A percentile compares a stretch with the other conserved stretches of the same genome.
Conservation (phyloP, 2,888 invertebrate genomes). For the Cerastoderma edule region DNA sequence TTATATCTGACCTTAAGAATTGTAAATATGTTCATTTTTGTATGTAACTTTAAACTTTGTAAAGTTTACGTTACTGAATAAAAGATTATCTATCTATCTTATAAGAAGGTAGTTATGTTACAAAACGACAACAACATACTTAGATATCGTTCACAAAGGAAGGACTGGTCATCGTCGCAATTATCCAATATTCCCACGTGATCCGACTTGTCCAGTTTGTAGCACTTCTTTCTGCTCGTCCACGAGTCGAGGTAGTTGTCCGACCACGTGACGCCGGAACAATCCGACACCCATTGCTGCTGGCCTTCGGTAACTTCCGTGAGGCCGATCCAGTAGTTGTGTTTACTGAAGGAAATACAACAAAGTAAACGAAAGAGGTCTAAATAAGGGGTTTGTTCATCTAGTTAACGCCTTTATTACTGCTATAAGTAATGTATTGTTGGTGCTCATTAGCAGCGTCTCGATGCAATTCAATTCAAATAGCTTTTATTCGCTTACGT, state of each 20-base stretch:
- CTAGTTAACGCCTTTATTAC: neutral
- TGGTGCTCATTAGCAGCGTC: neutral
- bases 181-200: neutral
- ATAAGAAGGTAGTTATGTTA: too few species aligned
- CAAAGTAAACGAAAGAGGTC: neutral
- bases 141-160: conserved; percentile 8
- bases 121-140: neutral
- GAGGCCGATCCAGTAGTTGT: conserved; percentile 30
- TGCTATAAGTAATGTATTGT: neutral
- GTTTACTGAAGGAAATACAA: conserved; percentile 6
- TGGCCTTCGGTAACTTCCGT: conserved; percentile 15
- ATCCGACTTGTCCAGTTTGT: neutral
- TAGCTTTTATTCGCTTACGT: neutral
- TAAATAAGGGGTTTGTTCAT: neutral
- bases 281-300: conserved; percentile 25
- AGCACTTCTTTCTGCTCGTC: neutral
- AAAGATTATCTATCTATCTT: too few species aligned
- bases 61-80: too few species aligned
- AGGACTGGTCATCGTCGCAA: conserved; percentile 4
- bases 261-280: conserved; percentile 12
- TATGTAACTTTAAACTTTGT: too few species aligned
- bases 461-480: neutral
- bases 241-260: neutral
- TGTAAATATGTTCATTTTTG: too few species aligned
- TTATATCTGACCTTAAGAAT: too few species aligned